Base-by-base conservation (phyloP, 2,888 invertebrate genomes). In the Embidobia sp. region DNA sequence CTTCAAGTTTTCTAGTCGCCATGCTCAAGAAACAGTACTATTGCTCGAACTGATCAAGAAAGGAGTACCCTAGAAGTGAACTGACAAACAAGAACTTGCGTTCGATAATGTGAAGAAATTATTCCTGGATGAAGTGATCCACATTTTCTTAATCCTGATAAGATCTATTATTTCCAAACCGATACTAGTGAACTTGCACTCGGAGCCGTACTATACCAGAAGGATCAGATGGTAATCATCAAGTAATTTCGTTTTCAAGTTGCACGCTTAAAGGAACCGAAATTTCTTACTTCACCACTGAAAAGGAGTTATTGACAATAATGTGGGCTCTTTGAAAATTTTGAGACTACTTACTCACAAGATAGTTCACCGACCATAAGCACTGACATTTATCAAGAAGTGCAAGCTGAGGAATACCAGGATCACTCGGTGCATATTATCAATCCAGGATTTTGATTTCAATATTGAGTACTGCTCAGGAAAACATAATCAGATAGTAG, bases 231-330 rank as follows among this genome's bases (percentile, higher is more conserved):
- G 48, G 22, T 2, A 35, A 57, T 8, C 8, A 42, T 11, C 18
- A 29, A 29, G 74, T 82, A 0, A 64, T 84, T 8, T 73, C 73
- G 0, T 82, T 83, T 53, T 77, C 74, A 8, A 84, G 82, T 40
- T 69, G 80, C 18, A 73, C 74, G 0, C 73, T 82, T 1, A 64
- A 53, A 1, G 78, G 63, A 3, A 49, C 80, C 0, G 82, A 83
- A 57, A 1, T 63, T 2, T 61, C 33, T 1, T 84, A 83, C 53
- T 79, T 78, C 2, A 80, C 79, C 1, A 67, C 82, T 0, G 84
- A 85, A 67, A 81, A 81, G 31, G 84, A 85, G 44, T 53, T 82
- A 0, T 76, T 79, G 7, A 82, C 83, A 0, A 69, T 85, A 0
- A 70, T 85, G 1, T 82, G 73, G 70, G 57, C 79, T 1, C 27